phyloP scores from a whole-genome alignment of 2,797 vertebrate species.

The Pseudomugil tenellus region DNA sequence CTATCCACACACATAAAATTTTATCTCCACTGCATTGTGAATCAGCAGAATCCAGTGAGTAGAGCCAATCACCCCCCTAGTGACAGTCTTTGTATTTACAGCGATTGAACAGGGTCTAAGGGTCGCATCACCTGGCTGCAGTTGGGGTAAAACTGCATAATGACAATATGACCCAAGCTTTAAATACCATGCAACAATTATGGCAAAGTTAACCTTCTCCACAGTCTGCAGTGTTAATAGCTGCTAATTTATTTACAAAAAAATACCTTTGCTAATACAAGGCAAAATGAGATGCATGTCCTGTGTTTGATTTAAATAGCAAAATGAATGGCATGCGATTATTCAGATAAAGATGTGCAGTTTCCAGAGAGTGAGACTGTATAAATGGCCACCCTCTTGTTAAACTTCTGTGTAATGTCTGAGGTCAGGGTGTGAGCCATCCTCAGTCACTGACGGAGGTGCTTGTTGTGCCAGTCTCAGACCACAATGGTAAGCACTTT shows the following conservation, averaged over 20 bases:
- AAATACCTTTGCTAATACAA: not conserved
- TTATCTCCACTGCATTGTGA: conserved; percentile 20
- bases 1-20: conserved; percentile 34
- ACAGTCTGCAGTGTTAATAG: conserved; percentile 6
- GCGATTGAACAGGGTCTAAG: conserved; percentile 53
- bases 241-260: conserved; percentile 26
- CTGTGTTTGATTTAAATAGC: conserved; percentile 16
- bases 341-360: not conserved
- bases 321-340: not conserved
- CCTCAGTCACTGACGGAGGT: conserved; percentile 52
- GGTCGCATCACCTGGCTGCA: conserved; percentile 50
- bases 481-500: conserved; percentile 55
- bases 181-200: conserved; percentile 43
- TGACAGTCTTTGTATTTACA: conserved; percentile 1
- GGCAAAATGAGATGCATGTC: not conserved
- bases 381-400: conserved; percentile 47
- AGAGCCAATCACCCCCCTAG: conserved; percentile 14
- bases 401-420: conserved; percentile 56
- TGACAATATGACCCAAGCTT: conserved; percentile 37
- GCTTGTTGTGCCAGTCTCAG: conserved; percentile 55
- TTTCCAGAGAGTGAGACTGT: conserved; percentile 6
- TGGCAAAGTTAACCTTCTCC: conserved; percentile 20
- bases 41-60: conserved; percentile 11
- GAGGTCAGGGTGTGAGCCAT: conserved; percentile 58
- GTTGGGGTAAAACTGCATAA: conserved; percentile 26